Base-by-base conservation (phyloP, 2,113 vertebrate genomes). In the Sylvicapra grimmia region DNA sequence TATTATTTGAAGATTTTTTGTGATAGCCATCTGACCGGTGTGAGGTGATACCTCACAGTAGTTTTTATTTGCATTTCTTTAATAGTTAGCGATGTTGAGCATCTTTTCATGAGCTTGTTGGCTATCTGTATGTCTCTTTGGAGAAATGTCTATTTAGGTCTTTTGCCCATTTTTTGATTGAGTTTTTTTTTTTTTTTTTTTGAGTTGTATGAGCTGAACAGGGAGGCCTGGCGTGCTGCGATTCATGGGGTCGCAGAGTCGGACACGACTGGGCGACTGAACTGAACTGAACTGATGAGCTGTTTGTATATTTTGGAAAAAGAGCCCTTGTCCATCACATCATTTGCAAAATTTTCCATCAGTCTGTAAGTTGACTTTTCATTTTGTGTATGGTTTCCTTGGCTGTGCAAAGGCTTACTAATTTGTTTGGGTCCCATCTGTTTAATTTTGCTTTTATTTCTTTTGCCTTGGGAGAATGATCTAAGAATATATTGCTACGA, bases 161-260 rank as follows among this genome's bases (percentile, higher is more conserved):
- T 84, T 56, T n/a, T 84, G 53, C 53, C 33, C 53, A 56, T 84
- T 84, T 84, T 84, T 84, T 84, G 53, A 84, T 36, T 84, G 33
- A 54, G 6, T 5, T 23, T 13, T 33, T 8, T 82, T 31, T n/a
- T 21, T 14, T 83, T 54, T 82, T 14, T 36, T 6, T 36, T 84
- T 84, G 12, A 84, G 4, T 84, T 84, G 53, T 56, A 27, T 84
- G 33, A 15, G 12, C 13, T 84, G 6, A n/a, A n/a, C n/a, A n/a
- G n/a, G n/a, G n/a, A n/a, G n/a, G n/a, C n/a, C n/a, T n/a, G n/a
- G n/a, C n/a, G n/a, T n/a, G n/a, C n/a, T n/a, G n/a, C n/a, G n/a
- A n/a, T n/a, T n/a, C n/a, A n/a, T n/a, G n/a, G n/a, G n/a, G n/a
- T n/a, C n/a, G n/a, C n/a, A n/a, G n/a, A n/a, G n/a, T n/a, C n/a